Percentiles rank a stretch among this genome's conserved stretches.
Conservation (phyloP, 2,113 vertebrate genomes). For the Ceratotherium simum region DNA sequence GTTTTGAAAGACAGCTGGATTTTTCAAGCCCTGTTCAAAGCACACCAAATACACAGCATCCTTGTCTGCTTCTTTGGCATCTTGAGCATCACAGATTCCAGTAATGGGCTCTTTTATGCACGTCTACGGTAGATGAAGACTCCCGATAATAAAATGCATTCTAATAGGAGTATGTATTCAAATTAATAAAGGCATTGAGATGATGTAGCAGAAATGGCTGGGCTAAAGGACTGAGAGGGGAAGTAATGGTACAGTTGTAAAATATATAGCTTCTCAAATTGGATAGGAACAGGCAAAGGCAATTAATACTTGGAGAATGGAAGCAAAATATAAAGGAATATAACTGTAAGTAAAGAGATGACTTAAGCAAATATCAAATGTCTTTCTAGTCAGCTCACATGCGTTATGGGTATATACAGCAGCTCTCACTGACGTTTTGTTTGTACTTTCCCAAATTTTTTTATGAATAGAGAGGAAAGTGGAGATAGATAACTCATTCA, state of each 20-base stretch:
- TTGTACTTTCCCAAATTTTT: not conserved
- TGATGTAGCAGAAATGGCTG: not conserved
- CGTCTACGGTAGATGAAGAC: not conserved
- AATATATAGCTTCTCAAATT: not conserved
- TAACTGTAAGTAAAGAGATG: not conserved
- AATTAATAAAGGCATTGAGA: constrained; percentile 28
- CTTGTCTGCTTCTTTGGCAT: not conserved
- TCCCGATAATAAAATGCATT: not conserved
- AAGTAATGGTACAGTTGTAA: not conserved
- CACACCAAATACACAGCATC: not conserved
- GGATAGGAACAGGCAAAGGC: not conserved
- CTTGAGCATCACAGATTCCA: not conserved
- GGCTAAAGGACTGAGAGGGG: not conserved
- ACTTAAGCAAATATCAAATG: not conserved
- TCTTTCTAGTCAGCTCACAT: not conserved
- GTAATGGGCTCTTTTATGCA: not conserved
- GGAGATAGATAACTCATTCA: not conserved
- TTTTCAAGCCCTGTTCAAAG: not conserved
- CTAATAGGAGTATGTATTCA: constrained; percentile 8
- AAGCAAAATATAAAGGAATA: constrained; percentile 31
- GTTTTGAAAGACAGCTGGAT: not conserved
- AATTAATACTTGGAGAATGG: not conserved
- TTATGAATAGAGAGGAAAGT: not conserved
- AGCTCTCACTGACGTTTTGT: not conserved
- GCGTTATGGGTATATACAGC: not conserved